A percentile compares a stretch with the other conserved stretches of the same genome.
Conservation (phyloP, 2,113 vertebrate species). For the Peromyscus californicus region DNA sequence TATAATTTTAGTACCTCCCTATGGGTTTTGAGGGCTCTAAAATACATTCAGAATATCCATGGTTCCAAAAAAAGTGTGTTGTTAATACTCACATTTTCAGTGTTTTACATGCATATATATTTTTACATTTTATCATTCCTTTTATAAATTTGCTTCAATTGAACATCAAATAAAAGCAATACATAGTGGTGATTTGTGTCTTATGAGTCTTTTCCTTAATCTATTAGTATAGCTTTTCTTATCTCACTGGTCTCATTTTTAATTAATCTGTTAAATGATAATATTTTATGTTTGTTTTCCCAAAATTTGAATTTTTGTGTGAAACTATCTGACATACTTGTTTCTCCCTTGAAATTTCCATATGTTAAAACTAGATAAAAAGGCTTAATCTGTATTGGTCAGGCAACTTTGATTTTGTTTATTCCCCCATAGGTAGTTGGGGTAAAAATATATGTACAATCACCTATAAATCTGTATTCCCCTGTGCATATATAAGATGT, state of each 20-base stretch:
- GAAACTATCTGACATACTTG: neutral
- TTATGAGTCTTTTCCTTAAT: neutral
- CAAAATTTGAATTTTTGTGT: neutral
- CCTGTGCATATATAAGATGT: neutral
- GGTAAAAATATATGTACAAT: neutral
- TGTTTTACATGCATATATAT: neutral
- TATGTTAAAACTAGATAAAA: neutral
- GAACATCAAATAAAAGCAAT: neutral
- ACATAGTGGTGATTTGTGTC: neutral
- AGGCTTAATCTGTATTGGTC: neutral
- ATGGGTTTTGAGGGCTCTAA: neutral
- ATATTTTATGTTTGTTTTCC: neutral
- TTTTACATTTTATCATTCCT: neutral
- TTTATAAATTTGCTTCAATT: neutral
- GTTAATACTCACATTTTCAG: neutral
- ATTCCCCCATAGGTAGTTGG: neutral
- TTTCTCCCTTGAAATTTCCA: neutral
- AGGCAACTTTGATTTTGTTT: neutral
- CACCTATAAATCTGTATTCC: neutral
- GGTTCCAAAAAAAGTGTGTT: neutral
- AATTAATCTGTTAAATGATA: neutral
- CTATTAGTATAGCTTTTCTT: neutral
- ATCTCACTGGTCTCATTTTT: neutral
- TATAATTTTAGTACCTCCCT: neutral
- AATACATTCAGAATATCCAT: neutral